phyloP scores from a whole-genome alignment of 1,140 invertebrate species.

The Magallana gigas region DNA sequence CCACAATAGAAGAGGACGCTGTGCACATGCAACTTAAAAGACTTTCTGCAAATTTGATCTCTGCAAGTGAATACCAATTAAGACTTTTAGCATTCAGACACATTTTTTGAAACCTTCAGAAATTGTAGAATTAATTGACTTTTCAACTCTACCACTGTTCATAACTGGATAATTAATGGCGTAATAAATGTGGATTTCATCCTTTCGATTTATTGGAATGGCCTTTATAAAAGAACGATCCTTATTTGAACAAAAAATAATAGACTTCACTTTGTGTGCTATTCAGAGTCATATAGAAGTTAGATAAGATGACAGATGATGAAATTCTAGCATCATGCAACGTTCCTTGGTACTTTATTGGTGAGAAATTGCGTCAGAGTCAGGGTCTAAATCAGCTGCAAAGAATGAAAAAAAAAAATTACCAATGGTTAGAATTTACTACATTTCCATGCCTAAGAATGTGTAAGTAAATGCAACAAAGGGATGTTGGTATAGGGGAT shows the following conservation, averaged over 20 bases:
- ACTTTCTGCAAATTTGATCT: conserved; percentile 25
- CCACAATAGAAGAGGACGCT: conserved; percentile 3
- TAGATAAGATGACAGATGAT: conserved; percentile 38
- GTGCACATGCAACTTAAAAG: conserved; percentile 28
- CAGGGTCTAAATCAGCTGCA: conserved; percentile 1
- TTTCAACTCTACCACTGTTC: conserved; percentile 10
- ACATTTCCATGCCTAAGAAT: not conserved
- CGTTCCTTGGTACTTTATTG: conserved; percentile 30
- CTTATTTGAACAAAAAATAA: conserved; percentile 39
- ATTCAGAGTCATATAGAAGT: conserved; percentile 23
- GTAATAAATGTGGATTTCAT: conserved; percentile 34
- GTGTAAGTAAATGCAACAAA: conserved; percentile 33
- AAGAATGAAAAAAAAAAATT: not conserved
- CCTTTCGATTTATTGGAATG: conserved; percentile 35
- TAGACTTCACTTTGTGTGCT: conserved; percentile 17
- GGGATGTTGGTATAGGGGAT: conserved; percentile 11
- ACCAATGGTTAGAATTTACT: not conserved
- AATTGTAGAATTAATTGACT: not conserved
- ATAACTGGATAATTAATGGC: conserved; percentile 11
- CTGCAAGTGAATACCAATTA: not conserved
- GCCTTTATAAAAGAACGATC: conserved; percentile 25
- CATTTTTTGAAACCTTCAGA: not conserved
- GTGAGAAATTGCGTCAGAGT: conserved; percentile 22
- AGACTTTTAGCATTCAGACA: not conserved
- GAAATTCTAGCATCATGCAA: conserved; percentile 32